Percentiles rank a stretch among this genome's conserved stretches.
Conservation (phyloP, 1,140 invertebrate species). For the Anastrepha ludens region DNA sequence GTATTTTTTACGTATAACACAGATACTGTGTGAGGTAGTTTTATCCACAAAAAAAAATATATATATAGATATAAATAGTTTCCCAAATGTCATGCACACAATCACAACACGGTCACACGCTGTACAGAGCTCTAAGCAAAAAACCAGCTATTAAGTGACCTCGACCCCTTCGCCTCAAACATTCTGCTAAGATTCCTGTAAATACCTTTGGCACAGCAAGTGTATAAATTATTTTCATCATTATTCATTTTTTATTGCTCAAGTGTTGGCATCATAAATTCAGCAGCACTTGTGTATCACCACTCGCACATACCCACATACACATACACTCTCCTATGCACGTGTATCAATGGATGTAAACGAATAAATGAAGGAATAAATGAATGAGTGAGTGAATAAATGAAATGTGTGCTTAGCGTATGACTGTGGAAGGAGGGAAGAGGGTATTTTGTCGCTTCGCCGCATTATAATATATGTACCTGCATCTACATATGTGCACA, state of each 20-base stretch:
- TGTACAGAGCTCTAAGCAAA: neutral
- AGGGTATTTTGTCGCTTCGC: neutral
- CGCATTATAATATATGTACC: neutral
- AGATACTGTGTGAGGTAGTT: too few relatives aligned
- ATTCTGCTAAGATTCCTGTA: neutral
- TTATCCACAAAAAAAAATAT: too few relatives aligned
- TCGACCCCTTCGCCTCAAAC: neutral
- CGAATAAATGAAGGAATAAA: slow-evolving; percentile 33
- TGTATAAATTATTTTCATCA: slow-evolving; percentile 24
- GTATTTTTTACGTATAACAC: too few relatives aligned
- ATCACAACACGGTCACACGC: too few relatives aligned
- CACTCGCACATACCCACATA: neutral
- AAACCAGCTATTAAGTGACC: neutral
- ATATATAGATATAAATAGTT: too few relatives aligned
- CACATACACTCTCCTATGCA: neutral
- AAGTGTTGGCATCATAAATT: slow-evolving; percentile 36
- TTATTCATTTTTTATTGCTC: slow-evolving; percentile 50
- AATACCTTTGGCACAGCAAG: slow-evolving; percentile 19
- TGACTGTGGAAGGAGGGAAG: neutral
- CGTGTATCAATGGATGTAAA: slow-evolving; percentile 2
- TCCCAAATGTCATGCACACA: too few relatives aligned
- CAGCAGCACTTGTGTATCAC: neutral
- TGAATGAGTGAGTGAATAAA: slow-evolving; percentile 25
- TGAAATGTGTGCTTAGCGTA: slow-evolving; percentile 40
- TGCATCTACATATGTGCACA: neutral